Percentiles rank a stretch among this genome's conserved stretches.
These are phyloP conservation scores for Thalassaphorura encarpata DNA, from an alignment of 1,140 invertebrate species.

Conservation along the genomic window DNA sequence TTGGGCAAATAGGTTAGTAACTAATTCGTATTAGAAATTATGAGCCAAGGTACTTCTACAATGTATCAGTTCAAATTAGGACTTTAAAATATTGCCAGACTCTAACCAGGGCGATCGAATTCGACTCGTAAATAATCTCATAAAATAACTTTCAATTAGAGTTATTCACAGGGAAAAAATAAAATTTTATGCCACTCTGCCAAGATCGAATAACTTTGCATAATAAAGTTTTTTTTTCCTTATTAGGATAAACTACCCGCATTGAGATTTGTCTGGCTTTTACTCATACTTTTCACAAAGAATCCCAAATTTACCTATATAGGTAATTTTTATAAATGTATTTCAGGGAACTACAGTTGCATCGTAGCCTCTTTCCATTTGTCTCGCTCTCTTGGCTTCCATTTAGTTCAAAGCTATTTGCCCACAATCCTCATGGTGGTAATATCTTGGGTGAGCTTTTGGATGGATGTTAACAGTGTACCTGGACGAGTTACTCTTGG, in stretches of 20 bases:
- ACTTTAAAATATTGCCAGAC: too few relatives aligned
- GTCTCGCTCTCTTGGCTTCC: conserved; percentile 48
- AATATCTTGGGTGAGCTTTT: conserved; percentile 56
- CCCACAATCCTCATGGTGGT: conserved; percentile 55
- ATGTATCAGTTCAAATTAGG: too few relatives aligned
- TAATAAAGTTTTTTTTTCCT: too few relatives aligned
- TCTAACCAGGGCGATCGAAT: too few relatives aligned
- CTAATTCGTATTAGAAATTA: neutral
- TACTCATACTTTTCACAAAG: neutral
- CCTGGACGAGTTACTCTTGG: conserved; percentile 51
- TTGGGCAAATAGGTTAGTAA: conserved; percentile 39
- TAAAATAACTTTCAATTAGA: neutral
- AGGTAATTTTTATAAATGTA: conserved; percentile 16
- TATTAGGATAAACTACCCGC: too few relatives aligned
- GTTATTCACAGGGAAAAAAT: too few relatives aligned
- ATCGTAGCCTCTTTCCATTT: conserved; percentile 47
- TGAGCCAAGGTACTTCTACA: neutral
- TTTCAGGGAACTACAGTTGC: conserved; percentile 51
- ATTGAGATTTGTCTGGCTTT: too few relatives aligned
- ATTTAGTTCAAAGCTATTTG: conserved; percentile 54
- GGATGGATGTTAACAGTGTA: conserved; percentile 55
- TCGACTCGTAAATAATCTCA: too few relatives aligned
- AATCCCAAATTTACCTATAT: neutral
- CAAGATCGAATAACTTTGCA: neutral
- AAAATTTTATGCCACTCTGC: too few relatives aligned